Evolutionary conservation across 2,113 vertebrate species (phyloP), one percentile per base, ranked within the genome.

Genomic region (Willisornis vidua): DNA sequence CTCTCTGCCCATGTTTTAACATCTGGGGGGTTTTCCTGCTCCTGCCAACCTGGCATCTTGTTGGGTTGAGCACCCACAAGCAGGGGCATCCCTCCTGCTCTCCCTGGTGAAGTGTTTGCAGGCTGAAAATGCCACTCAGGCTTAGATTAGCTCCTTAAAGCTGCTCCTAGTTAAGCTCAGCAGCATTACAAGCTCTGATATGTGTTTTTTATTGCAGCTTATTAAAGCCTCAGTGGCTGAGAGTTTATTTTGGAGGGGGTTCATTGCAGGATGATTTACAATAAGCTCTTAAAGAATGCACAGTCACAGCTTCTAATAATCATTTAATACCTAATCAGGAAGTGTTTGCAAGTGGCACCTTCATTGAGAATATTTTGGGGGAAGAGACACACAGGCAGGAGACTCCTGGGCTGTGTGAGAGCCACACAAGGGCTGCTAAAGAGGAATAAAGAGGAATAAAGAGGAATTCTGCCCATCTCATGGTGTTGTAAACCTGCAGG

Each of bases 191-290:
- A 73, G 58, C 86, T 37, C 65, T 39, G 85, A 70, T 39, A 33
- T 1, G 23, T 91, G 79, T 76, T 94, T 94, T 39, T 94, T 92
- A 93, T 73, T 78, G 73, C 41, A 14, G 59, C 80, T 74, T 90
- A 85, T 90, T 94, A 92, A 78, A 71, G 90, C 85, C 58, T 83
- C 73, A 43, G 43, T 24, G 68, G 68, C 20, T 24, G 65, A 37
- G 66, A 92, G 89, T 94, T 92, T 96, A 87, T 95, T 84, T 85
- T 85, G 58, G 43, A 65, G 58, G 70, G 35, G 31, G 51, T 94
- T 96, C 93, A 90, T 85, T 85, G 83, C 79, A 5, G 3, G 45
- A 14, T 77, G 84, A 92, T 94, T 94, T 96, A 91, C 89, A 92
- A 90, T 58, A 52, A 84, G 65, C 81, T 85, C 49, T 57, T 85